Conservation (phyloP, 2,888 invertebrate genomes). For the Dioctria linearis region DNA sequence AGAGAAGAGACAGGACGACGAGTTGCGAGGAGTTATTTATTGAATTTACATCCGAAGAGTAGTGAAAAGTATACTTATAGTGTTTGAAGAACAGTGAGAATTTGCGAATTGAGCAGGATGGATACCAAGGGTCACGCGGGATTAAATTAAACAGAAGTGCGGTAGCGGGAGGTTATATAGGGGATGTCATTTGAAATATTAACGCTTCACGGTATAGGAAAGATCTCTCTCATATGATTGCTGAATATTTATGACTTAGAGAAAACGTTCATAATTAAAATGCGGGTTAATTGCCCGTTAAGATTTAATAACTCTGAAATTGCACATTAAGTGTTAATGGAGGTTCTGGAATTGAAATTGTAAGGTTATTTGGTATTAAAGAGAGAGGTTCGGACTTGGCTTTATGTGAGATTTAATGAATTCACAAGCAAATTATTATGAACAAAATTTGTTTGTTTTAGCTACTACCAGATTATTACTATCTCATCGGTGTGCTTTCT, state of each 20-base stretch:
- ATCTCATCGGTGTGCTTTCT: too few species aligned
- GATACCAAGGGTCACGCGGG: not conserved
- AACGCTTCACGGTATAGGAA: not conserved
- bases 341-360: not conserved
- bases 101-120: not conserved
- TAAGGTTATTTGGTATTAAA: too few species aligned
- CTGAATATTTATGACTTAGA: slow-evolving; percentile 10
- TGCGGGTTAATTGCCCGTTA: not conserved
- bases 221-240: not conserved
- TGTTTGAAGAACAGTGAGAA: not conserved
- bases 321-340: not conserved
- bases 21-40: slow-evolving; percentile 5
- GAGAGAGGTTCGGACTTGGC: too few species aligned
- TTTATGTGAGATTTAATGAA: too few species aligned
- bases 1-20: not conserved
- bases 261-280: not conserved
- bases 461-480: too few species aligned
- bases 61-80: not conserved
- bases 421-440: too few species aligned
- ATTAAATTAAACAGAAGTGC: not conserved
- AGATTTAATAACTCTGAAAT: not conserved
- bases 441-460: too few species aligned
- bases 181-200: not conserved
- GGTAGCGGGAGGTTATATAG: not conserved
- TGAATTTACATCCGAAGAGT: not conserved